A percentile compares a stretch with the other conserved stretches of the same genome.
Conservation (phyloP, 2,113 vertebrate species). For the Entosphenus tridentatus region DNA sequence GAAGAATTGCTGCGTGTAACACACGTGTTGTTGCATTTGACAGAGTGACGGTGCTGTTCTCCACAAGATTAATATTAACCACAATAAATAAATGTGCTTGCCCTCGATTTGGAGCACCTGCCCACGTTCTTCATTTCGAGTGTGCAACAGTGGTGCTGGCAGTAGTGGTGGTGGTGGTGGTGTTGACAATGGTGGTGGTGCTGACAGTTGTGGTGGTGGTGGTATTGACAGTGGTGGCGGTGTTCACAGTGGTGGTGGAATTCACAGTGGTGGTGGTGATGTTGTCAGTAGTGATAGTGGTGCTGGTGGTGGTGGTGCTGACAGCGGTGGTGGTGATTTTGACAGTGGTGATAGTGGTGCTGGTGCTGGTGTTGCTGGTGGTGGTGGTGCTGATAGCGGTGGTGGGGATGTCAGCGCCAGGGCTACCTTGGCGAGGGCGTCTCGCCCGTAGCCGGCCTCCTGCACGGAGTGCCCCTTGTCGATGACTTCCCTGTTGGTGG, state of each 20-base stretch:
- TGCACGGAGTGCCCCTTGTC: conserved; percentile 41
- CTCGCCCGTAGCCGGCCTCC: conserved; percentile 48
- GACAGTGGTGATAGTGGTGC: neutral
- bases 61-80: too few species aligned
- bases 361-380: neutral
- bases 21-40: too few species aligned
- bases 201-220: neutral
- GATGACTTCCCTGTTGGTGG: conserved; percentile 57
- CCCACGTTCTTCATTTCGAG: too few species aligned
- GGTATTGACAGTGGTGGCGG: neutral
- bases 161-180: neutral
- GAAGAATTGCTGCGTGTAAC: too few species aligned
- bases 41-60: too few species aligned
- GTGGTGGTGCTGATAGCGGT: neutral
- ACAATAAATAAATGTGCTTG: too few species aligned
- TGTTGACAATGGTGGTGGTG: too few species aligned
- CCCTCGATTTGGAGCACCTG: too few species aligned
- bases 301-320: neutral
- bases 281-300: neutral
- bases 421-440: conserved; percentile 63
- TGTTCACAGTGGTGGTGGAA: neutral
- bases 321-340: neutral
- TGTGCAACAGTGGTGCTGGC: neutral
- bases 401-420: neutral
- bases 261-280: neutral